Conservation (phyloP, 2,888 invertebrate genomes). For the Neoascia interrupta region DNA sequence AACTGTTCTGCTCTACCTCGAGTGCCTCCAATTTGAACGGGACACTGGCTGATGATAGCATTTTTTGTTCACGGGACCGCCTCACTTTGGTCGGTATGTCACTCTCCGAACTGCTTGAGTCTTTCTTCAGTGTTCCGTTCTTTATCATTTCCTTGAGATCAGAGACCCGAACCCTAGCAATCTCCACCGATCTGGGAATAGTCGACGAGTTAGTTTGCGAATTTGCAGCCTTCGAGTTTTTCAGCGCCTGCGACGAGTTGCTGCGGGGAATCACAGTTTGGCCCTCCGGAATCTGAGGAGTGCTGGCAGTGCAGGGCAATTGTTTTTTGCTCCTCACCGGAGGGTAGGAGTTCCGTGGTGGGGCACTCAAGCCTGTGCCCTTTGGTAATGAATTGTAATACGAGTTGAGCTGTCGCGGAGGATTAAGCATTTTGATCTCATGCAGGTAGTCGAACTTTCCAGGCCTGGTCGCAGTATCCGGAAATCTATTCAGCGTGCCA, state of each 20-base stretch:
- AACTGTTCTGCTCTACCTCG: constrained; percentile 76
- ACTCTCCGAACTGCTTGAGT: constrained; percentile 81
- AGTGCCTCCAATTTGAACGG: constrained; percentile 83
- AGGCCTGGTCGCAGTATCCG: constrained; percentile 47
- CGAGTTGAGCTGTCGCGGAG: constrained; percentile 74
- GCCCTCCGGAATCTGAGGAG: constrained; percentile 31
- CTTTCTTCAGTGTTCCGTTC: constrained; percentile 75
- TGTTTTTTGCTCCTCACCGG: constrained; percentile 81
- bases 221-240: constrained; percentile 69
- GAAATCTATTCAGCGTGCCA: constrained; percentile 71
- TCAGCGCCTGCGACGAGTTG: constrained; percentile 83
- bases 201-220: constrained; percentile 70
- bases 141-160: constrained; percentile 79
- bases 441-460: constrained; percentile 78
- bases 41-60: constrained; percentile 83
- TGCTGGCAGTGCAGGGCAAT: constrained; percentile 35
- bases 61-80: constrained; percentile 77
- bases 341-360: constrained; percentile 84
- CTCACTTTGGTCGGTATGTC: constrained; percentile 81
- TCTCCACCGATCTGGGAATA: constrained; percentile 78
- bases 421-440: constrained; percentile 78
- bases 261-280: constrained; percentile 78
- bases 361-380: constrained; percentile 81
- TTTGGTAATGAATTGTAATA: constrained; percentile 79
- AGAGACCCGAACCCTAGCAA: constrained; percentile 78